Percentiles rank a stretch among this genome's conserved stretches.
phyloP scores from a whole-genome alignment of 1,140 invertebrate genomes.

The Ridgeia piscesae region DNA sequence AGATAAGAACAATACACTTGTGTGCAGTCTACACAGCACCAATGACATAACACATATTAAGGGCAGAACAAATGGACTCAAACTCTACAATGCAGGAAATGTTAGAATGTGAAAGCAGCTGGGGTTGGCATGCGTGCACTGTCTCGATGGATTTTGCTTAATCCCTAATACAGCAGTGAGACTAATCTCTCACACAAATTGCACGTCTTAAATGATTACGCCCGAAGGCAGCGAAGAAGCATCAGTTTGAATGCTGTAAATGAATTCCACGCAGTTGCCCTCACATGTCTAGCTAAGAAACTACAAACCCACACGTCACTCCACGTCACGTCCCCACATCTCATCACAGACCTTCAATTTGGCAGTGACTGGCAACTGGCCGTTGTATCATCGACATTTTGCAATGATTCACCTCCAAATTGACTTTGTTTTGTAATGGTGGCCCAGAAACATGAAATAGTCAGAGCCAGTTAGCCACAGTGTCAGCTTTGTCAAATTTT shows the following conservation, averaged over 20 bases:
- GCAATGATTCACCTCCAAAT: too few species aligned
- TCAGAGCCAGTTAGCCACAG: too few species aligned
- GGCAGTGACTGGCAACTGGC: too few species aligned
- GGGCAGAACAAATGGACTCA: not conserved
- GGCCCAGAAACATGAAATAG: too few species aligned
- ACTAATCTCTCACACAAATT: not conserved
- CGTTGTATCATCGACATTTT: too few species aligned
- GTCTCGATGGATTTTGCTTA: not conserved
- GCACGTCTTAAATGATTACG: not conserved
- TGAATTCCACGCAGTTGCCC: not conserved
- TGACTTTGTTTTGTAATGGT: too few species aligned
- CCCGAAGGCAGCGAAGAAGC: not conserved
- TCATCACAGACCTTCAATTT: too few species aligned
- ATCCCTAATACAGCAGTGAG: not conserved
- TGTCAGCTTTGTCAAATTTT: too few species aligned
- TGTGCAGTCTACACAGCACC: not conserved
- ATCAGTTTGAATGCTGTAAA: not conserved
- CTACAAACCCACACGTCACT: not conserved
- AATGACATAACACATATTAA: not conserved
- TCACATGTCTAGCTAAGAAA: not conserved
- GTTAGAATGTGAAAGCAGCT: conserved; percentile 1
- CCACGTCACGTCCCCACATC: too few species aligned
- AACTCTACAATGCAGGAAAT: not conserved
- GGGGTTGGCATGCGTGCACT: not conserved
- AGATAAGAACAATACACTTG: not conserved